Conservation (phyloP, 1,140 invertebrate species). For the Nebria ingens region DNA sequence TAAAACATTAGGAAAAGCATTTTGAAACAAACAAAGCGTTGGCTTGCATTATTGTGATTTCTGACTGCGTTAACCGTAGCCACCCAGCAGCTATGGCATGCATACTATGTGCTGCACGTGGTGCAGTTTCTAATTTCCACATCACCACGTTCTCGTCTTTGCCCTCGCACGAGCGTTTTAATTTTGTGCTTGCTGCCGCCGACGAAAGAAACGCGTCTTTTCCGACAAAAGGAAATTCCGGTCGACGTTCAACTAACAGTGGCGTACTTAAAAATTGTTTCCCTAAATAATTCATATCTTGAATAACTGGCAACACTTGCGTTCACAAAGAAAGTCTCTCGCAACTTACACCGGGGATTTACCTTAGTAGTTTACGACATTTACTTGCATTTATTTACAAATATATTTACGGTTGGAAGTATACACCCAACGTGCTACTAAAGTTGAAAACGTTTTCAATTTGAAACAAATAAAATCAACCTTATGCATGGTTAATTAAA, state of each 20-base stretch:
- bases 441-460: too few relatives aligned
- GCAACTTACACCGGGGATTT: too few relatives aligned
- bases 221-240: conserved; percentile 1
- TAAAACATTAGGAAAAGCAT: conserved; percentile 1
- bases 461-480: too few relatives aligned
- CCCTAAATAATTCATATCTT: too few relatives aligned
- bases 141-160: neutral
- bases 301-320: too few relatives aligned
- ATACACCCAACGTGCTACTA: too few relatives aligned
- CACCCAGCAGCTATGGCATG: neutral
- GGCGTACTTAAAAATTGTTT: too few relatives aligned
- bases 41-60: conserved; percentile 1
- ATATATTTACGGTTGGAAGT: too few relatives aligned
- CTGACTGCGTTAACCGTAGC: neutral
- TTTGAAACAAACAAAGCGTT: neutral
- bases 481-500: too few relatives aligned
- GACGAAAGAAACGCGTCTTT: neutral
- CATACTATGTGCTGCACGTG: neutral
- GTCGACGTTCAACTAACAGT: neutral
- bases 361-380: too few relatives aligned
- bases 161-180: conserved; percentile 3
- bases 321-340: too few relatives aligned
- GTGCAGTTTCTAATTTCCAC: conserved; percentile 5
- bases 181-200: neutral
- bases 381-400: too few relatives aligned